Percentiles rank a stretch among this genome's conserved stretches.
Conservation (phyloP, 1,140 invertebrate species). For the Thaumatotibia leucotreta region DNA sequence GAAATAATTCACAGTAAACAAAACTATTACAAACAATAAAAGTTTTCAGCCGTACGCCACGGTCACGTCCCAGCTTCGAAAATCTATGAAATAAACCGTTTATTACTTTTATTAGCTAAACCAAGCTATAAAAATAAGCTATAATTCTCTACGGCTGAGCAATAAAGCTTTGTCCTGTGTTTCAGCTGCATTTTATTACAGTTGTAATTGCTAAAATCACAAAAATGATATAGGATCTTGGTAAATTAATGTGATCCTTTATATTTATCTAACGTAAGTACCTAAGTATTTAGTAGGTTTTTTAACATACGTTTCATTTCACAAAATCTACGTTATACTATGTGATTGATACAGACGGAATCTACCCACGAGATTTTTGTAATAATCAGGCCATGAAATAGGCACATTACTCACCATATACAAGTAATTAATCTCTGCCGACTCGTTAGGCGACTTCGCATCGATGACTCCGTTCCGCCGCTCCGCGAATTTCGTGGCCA, state of each 20-base stretch:
- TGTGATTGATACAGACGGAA: no score
- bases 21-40: neutral
- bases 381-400: neutral
- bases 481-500: neutral
- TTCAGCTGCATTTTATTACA: neutral
- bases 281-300: no score
- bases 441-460: neutral
- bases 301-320: no score
- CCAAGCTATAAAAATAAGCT: neutral
- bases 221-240: neutral
- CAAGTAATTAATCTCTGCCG: neutral
- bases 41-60: neutral
- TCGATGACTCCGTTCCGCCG: neutral
- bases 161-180: neutral
- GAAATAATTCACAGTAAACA: neutral
- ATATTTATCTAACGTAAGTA: no score
- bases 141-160: neutral
- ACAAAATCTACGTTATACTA: no score
- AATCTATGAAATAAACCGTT: neutral
- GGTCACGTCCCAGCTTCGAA: neutral
- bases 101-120: conserved; percentile 3
- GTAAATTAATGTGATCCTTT: no score
- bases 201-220: neutral
- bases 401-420: neutral
- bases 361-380: neutral